phyloP scores from a whole-genome alignment of 2,888 invertebrate genomes.

The Ophraella communa region DNA sequence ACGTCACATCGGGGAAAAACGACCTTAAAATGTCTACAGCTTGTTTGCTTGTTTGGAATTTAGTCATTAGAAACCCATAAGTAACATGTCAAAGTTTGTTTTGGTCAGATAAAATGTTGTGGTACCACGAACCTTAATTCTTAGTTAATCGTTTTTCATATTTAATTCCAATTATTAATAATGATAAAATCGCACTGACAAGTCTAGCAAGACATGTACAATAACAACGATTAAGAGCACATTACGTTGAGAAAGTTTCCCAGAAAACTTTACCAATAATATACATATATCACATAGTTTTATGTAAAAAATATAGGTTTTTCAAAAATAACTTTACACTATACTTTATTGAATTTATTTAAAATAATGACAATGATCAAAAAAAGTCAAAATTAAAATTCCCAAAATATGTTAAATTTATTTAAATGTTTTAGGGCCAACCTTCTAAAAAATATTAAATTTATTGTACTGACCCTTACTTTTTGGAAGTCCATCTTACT shows the following conservation, averaged over 20 bases:
- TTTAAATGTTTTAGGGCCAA: too few species aligned
- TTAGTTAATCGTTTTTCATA: background rate
- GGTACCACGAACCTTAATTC: background rate
- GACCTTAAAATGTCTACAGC: background rate
- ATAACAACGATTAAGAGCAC: conserved; percentile 8
- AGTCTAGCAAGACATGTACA: background rate
- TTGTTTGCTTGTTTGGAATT: background rate
- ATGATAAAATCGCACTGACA: background rate
- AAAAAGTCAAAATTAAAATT: too few species aligned
- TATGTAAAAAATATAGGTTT: background rate
- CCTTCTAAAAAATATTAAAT: too few species aligned
- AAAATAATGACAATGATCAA: too few species aligned
- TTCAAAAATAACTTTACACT: background rate
- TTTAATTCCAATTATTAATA: background rate
- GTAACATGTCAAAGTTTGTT: background rate
- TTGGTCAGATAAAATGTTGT: background rate
- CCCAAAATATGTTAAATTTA: too few species aligned
- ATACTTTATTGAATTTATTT: too few species aligned
- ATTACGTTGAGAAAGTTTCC: conserved; percentile 1
- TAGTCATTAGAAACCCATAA: background rate
- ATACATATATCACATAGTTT: too few species aligned
- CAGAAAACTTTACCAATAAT: background rate
- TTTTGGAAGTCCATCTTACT: too few species aligned
- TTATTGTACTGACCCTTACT: too few species aligned
- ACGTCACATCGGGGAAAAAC: too few species aligned